Percentiles rank a stretch among this genome's conserved stretches.
Conservation (phyloP, 2,113 vertebrate genomes). For the Natator depressus region DNA sequence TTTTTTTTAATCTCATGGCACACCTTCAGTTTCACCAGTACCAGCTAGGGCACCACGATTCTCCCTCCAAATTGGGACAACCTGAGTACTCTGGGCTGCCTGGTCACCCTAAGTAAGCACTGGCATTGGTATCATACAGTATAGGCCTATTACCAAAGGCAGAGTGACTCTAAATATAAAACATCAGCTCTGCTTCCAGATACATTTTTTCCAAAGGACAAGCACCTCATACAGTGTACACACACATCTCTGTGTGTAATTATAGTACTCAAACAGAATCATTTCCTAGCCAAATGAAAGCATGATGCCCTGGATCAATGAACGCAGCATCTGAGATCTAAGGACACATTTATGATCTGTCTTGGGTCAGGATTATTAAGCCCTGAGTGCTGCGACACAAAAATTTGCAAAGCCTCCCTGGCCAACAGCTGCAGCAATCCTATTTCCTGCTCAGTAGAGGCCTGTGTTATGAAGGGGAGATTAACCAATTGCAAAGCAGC, state of each 20-base stretch:
- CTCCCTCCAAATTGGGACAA: neutral
- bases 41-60: neutral
- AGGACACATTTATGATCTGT: neutral
- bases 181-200: neutral
- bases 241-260: neutral
- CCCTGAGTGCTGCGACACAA: neutral
- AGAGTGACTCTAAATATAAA: neutral
- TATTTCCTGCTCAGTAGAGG: neutral
- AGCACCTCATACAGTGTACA: neutral
- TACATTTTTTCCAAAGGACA: conserved; percentile 19
- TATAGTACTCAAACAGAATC: neutral
- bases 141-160: neutral
- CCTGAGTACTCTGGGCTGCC: neutral
- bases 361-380: neutral
- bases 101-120: neutral
- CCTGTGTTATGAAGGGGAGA: neutral
- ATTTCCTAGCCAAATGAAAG: conserved; percentile 2
- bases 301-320: neutral
- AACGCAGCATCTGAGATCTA: neutral
- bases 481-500: neutral
- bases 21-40: neutral
- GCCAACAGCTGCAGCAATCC: neutral
- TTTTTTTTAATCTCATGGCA: neutral
- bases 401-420: neutral
- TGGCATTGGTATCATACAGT: neutral